phyloP scores from a whole-genome alignment of 1,140 invertebrate species.

The Hylaeus anthracinus region DNA sequence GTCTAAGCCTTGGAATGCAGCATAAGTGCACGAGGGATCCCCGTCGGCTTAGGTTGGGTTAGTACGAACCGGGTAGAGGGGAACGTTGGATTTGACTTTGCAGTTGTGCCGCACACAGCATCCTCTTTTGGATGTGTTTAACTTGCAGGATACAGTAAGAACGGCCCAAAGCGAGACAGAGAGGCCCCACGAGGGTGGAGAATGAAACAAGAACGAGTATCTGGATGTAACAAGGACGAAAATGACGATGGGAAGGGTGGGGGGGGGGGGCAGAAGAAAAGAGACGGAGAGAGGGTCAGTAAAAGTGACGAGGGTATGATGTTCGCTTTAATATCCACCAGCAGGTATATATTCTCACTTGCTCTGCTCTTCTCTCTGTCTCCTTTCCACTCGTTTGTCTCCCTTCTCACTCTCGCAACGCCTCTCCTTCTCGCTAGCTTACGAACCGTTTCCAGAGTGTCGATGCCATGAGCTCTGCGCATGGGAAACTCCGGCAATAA shows the following conservation, averaged over 20 bases:
- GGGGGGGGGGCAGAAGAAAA: not conserved
- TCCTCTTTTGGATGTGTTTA: constrained; percentile 57
- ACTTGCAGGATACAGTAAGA: constrained; percentile 44
- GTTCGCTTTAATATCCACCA: constrained; percentile 79
- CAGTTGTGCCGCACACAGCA: constrained; percentile 61
- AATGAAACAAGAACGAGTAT: constrained; percentile 15
- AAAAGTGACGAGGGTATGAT: constrained; percentile 80
- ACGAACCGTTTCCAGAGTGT: constrained; percentile 4
- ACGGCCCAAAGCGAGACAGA: constrained; percentile 4
- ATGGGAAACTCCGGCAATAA: constrained; percentile 42
- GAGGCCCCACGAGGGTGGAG: constrained; percentile 8
- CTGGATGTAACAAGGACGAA: constrained; percentile 29
- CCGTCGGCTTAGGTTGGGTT: constrained; percentile 52
- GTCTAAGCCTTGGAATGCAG: constrained; percentile 68
- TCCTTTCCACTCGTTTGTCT: constrained; percentile 31
- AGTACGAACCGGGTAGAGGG: constrained; percentile 29
- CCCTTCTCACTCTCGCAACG: constrained; percentile 7
- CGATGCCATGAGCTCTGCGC: constrained; percentile 17
- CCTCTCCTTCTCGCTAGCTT: constrained; percentile 29
- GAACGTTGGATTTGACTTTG: constrained; percentile 71
- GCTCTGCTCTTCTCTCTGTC: constrained; percentile 51
- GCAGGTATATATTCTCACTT: constrained; percentile 77
- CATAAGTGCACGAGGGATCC: constrained; percentile 39
- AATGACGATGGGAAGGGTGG: not conserved
- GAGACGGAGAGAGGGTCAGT: constrained; percentile 61